Base-by-base conservation (phyloP, 2,888 invertebrate species). In the Epirrhoe alternata region DNA sequence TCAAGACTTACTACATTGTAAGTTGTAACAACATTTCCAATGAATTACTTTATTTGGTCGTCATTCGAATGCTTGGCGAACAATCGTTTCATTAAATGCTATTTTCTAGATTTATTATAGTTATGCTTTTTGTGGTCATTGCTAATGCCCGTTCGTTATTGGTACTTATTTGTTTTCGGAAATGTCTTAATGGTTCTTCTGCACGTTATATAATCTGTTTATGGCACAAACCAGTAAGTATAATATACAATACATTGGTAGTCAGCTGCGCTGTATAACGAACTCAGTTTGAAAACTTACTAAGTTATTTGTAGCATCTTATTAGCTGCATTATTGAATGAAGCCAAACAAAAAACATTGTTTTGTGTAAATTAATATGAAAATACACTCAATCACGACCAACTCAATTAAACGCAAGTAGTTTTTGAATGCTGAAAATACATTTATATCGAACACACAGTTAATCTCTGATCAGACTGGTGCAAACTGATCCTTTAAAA, bases 401-500 rank as follows among this genome's bases (percentile, higher is more conserved):
- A 6, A 47, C 47, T 0, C 16, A 47, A 47, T 14, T 14, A 1
- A 47, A 47, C 14, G 16, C 47, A 35, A 35, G 35, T 14, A 31
- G 8, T 24, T 31, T 35, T 49, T 49, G 33, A 50, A 51, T 54
- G 54, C 38, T 42, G 33, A 33, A 17, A 33, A 47, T 14, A 54
- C 31, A 61, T 54, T 61, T 56, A 50, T 42, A 53, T 31, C 17
- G n/a, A 38, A 62, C 55, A 62, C 24, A 61, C 55, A 62, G 38
- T 31, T 30, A 42, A 47, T 24, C 30, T 62, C 50, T 12, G 38
- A 38, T 55, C 42, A 51, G 6, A 62, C 30, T 30, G 31, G 12
- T 51, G 16, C 54, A 47, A 61, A 61, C n/a, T n/a, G n/a, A n/a
- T n/a, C 14, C 12, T 24, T 54, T 49, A 17, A 33, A 47, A 45